Conservation (phyloP, 2,888 invertebrate genomes). For the Hololepta plana region DNA sequence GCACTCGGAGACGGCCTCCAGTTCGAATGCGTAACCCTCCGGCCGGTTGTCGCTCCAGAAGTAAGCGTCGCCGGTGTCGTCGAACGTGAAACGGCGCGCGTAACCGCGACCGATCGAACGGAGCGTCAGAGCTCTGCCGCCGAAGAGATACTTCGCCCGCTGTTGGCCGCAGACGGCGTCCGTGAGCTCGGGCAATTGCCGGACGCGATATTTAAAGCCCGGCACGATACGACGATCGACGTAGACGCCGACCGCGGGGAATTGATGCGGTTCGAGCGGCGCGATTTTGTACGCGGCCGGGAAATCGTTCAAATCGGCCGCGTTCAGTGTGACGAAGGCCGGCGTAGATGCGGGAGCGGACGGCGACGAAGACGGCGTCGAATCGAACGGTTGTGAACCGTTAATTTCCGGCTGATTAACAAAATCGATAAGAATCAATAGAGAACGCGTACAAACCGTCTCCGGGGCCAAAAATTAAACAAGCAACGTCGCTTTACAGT, state of each 20-base stretch:
- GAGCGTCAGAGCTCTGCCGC: constrained; percentile 45
- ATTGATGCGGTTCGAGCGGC: constrained; percentile 39
- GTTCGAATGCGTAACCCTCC: constrained; percentile 55
- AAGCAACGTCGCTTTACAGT: too few species aligned
- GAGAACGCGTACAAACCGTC: too few species aligned
- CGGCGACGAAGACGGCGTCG: too few species aligned
- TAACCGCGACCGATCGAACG: constrained; percentile 56
- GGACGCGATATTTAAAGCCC: constrained; percentile 57
- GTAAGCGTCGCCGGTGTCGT: constrained; percentile 51
- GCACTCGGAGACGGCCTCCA: constrained; percentile 45
- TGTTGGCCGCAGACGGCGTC: constrained; percentile 15
- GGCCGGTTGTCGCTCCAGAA: constrained; percentile 64
- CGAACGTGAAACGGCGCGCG: constrained; percentile 54
- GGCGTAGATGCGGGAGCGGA: too few species aligned
- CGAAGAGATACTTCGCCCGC: constrained; percentile 45
- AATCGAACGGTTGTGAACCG: too few species aligned
- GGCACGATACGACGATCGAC: constrained; percentile 52
- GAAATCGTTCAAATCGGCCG: constrained; percentile 41
- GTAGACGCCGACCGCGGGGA: constrained; percentile 54
- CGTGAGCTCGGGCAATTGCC: constrained; percentile 37
- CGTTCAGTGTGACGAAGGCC: constrained; percentile 39
- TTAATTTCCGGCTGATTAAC: too few species aligned
- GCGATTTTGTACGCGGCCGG: constrained; percentile 46
- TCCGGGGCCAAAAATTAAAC: too few species aligned
- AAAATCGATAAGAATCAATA: too few species aligned